Conservation (phyloP, 2,888 invertebrate species). For the Brassicogethes aeneus region DNA sequence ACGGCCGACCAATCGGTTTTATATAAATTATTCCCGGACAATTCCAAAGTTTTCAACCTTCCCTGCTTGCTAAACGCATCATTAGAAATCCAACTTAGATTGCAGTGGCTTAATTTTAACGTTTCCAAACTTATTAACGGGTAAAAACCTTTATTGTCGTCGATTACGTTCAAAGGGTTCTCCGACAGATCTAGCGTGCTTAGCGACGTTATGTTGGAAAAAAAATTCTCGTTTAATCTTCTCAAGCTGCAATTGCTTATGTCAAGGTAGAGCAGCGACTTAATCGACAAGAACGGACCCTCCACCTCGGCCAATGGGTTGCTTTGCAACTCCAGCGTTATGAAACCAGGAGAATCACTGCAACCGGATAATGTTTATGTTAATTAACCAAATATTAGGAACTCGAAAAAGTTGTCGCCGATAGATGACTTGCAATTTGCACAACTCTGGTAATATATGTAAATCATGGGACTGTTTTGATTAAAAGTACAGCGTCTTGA, state of each 20-base stretch:
- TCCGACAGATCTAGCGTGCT: slow-evolving; percentile 61
- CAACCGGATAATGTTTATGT: slow-evolving; percentile 10
- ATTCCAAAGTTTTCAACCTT: slow-evolving; percentile 55
- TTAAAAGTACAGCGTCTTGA: too few species aligned
- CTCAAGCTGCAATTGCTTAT: slow-evolving; percentile 56
- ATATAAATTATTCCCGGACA: slow-evolving; percentile 54
- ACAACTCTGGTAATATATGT: too few species aligned
- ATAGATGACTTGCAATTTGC: too few species aligned
- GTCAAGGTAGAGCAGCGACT: slow-evolving; percentile 58
- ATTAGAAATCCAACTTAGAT: slow-evolving; percentile 49
- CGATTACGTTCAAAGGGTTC: slow-evolving; percentile 53
- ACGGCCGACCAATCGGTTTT: slow-evolving; percentile 53
- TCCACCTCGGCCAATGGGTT: slow-evolving; percentile 54
- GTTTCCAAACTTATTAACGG: slow-evolving; percentile 56
- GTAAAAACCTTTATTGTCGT: slow-evolving; percentile 52
- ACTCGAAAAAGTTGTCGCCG: too few species aligned
- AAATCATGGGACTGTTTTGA: too few species aligned
- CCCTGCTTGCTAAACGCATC: slow-evolving; percentile 49
- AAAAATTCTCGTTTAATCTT: slow-evolving; percentile 52
- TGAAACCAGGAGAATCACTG: slow-evolving; percentile 60
- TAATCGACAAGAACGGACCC: slow-evolving; percentile 57
- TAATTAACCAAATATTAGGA: neutral
- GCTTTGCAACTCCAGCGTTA: slow-evolving; percentile 60
- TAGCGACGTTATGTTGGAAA: slow-evolving; percentile 55
- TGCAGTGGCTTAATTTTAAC: slow-evolving; percentile 56